Conservation (phyloP, 2,113 vertebrate genomes). For the Polypterus bichir region DNA sequence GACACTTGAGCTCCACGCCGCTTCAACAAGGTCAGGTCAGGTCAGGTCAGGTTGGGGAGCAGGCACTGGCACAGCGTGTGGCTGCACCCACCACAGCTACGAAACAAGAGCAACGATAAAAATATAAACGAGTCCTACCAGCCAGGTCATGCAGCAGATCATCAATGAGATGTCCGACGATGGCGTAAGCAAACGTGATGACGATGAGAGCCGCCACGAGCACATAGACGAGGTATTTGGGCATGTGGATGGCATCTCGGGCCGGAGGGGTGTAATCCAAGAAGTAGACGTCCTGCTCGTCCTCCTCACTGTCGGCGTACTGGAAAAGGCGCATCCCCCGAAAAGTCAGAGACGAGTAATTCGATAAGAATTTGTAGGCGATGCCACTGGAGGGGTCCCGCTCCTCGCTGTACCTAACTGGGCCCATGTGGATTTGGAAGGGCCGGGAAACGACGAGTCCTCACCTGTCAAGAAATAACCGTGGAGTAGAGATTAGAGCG, state of each 20-base stretch:
- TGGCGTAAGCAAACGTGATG: conserved; percentile 68
- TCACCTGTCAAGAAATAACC: too few species aligned
- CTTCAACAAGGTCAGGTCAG: too few species aligned
- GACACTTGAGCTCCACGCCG: too few species aligned
- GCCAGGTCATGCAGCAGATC: conserved; percentile 75
- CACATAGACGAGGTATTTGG: conserved; percentile 62
- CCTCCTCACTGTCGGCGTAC: conserved; percentile 13
- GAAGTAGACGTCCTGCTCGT: conserved; percentile 35
- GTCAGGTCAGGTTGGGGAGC: too few species aligned
- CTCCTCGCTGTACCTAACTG: too few species aligned
- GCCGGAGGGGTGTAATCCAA: conserved; percentile 50
- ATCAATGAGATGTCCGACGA: conserved; percentile 83
- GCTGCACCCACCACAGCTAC: too few species aligned
- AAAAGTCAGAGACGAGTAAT: conserved; percentile 22
- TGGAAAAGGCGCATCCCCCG: conserved; percentile 38
- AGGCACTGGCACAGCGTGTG: too few species aligned
- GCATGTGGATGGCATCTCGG: conserved; percentile 66
- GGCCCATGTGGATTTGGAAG: too few species aligned
- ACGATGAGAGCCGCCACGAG: conserved; percentile 59
- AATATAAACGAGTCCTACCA: conserved; percentile 40
- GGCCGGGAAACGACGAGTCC: too few species aligned
- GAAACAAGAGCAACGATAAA: too few species aligned
- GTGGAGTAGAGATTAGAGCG: too few species aligned
- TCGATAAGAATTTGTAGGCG: conserved; percentile 10
- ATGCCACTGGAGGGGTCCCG: too few species aligned